These are phyloP conservation scores for Chelonus insularis DNA, from an alignment of 1,140 invertebrate genomes.

Conservation along the genomic window DNA sequence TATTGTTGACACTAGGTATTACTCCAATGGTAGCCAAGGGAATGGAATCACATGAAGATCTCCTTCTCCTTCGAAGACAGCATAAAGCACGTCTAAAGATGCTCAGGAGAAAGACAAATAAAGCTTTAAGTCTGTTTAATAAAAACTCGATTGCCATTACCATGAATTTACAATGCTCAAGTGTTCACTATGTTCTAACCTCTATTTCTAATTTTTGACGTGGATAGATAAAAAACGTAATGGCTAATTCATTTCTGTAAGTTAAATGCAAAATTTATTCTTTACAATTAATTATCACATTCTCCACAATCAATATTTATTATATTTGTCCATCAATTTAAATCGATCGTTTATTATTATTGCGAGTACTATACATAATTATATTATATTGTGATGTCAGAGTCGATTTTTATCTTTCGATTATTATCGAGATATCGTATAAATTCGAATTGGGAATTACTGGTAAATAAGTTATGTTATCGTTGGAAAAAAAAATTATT, in stretches of 20 bases:
- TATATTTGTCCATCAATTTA: not conserved
- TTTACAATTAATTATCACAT: no score
- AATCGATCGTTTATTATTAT: not conserved
- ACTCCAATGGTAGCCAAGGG: conserved; percentile 60
- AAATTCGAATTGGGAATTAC: no score
- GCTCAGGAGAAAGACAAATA: conserved; percentile 57
- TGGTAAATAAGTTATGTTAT: no score
- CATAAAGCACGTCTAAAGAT: conserved; percentile 61
- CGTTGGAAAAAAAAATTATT: no score
- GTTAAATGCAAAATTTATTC: not conserved
- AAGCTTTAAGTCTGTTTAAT: conserved; percentile 57
- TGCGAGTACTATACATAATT: no score
- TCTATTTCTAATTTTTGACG: conserved; percentile 6
- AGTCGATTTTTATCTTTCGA: not conserved
- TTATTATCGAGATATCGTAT: no score
- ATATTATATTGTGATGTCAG: no score
- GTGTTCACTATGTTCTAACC: conserved; percentile 5
- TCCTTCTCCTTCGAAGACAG: conserved; percentile 60
- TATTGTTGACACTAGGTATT: conserved; percentile 50
- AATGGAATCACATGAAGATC: conserved; percentile 58
- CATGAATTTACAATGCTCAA: not conserved
- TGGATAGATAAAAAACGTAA: conserved; percentile 5
- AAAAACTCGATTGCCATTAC: conserved; percentile 52
- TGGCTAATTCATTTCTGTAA: not conserved
- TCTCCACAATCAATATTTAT: not conserved